These are phyloP conservation scores for Chromobotia macracanthus DNA, from an alignment of 2,797 vertebrate species.

Conservation along the genomic window DNA sequence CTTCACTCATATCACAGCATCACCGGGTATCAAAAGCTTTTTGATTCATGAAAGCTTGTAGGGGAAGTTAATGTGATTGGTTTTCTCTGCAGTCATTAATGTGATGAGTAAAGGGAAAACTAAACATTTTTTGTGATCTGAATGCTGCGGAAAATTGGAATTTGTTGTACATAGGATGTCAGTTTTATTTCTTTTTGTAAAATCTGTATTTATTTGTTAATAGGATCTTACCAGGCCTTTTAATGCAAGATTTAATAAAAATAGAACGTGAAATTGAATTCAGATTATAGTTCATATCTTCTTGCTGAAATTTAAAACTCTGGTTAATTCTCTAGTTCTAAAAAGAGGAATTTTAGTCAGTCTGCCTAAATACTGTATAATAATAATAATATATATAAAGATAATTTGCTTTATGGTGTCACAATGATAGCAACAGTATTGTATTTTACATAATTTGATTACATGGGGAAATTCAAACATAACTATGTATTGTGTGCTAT, in stretches of 20 bases:
- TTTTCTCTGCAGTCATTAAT: slow-evolving; percentile 19
- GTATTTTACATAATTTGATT: slow-evolving; percentile 22
- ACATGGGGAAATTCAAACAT: slow-evolving; percentile 4
- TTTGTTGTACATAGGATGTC: slow-evolving; percentile 65
- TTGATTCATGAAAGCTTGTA: slow-evolving; percentile 47
- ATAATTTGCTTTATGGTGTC: slow-evolving; percentile 13
- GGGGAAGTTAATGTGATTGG: slow-evolving; percentile 32
- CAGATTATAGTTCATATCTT: slow-evolving; percentile 1
- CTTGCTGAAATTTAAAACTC: background rate
- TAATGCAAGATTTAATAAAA: slow-evolving; percentile 19
- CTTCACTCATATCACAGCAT: slow-evolving; percentile 56
- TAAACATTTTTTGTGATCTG: slow-evolving; percentile 6
- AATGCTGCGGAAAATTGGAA: slow-evolving; percentile 22
- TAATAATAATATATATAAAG: background rate
- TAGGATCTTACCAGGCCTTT: slow-evolving; percentile 31
- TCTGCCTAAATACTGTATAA: background rate
- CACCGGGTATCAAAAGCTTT: slow-evolving; percentile 39
- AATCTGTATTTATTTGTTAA: slow-evolving; percentile 53
- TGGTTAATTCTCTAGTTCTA: background rate
- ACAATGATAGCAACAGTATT: slow-evolving; percentile 24
- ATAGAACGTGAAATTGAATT: background rate
- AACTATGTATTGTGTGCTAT: slow-evolving; percentile 7
- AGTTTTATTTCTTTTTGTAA: slow-evolving; percentile 56
- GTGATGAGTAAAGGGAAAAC: slow-evolving; percentile 29
- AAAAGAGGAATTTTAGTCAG: background rate